A percentile compares a stretch with the other conserved stretches of the same genome.
phyloP scores from a whole-genome alignment of 2,888 invertebrate genomes.

The Synanthedon vespiformis region DNA sequence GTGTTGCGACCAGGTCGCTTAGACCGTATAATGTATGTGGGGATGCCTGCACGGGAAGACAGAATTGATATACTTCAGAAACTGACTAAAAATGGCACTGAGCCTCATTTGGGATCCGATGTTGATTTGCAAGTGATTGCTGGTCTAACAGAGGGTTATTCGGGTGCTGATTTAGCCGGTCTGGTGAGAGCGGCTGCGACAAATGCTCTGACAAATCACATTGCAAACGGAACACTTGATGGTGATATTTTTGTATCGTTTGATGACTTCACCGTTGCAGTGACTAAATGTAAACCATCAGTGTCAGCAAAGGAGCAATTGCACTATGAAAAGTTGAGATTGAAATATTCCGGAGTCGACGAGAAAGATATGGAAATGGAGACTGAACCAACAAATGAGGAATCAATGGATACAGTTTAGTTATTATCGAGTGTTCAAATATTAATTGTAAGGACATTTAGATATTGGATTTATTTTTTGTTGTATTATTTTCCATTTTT shows the following conservation, averaged over 20 bases:
- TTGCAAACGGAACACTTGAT: constrained; percentile 66
- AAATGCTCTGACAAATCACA: constrained; percentile 81
- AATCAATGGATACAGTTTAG: constrained; percentile 63
- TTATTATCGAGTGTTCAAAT: background rate
- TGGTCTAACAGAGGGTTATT: constrained; percentile 79
- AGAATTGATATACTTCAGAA: constrained; percentile 89
- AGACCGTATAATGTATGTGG: constrained; percentile 91
- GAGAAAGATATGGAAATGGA: constrained; percentile 71
- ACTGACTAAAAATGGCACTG: constrained; percentile 88
- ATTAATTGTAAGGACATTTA: background rate
- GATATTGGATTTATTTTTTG: background rate
- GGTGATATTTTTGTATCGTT: constrained; percentile 73
- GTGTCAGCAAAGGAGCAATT: constrained; percentile 83
- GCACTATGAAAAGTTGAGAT: constrained; percentile 80
- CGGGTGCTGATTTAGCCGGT: constrained; percentile 94
- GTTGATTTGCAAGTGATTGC: constrained; percentile 82
- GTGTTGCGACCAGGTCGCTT: constrained; percentile 89
- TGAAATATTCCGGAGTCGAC: constrained; percentile 72
- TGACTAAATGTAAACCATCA: constrained; percentile 87
- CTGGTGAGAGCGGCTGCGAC: constrained; percentile 90
- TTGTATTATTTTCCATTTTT: background rate
- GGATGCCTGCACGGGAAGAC: constrained; percentile 83
- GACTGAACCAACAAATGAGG: constrained; percentile 55
- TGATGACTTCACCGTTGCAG: constrained; percentile 82
- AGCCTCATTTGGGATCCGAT: constrained; percentile 80